Evolutionary conservation across 1,140 invertebrate genomes (phyloP).

Genomic region (Drosophila ercepeae): DNA sequence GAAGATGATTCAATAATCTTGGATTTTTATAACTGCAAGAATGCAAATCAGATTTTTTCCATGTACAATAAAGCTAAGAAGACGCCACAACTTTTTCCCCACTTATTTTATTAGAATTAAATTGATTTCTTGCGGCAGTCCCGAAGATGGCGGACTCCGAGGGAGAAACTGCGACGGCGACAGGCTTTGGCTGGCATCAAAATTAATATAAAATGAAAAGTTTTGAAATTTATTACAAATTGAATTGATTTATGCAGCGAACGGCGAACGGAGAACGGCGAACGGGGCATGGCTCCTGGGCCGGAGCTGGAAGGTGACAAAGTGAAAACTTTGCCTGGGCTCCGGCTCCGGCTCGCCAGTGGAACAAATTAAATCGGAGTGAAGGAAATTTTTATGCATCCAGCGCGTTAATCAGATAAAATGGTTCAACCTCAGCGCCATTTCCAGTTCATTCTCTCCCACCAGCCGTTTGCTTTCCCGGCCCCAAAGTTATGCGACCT

Average conservation of each 20-base stretch:
- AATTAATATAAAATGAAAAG: constrained; percentile 83
- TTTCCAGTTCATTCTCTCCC: background rate
- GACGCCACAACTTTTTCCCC: constrained; percentile 61
- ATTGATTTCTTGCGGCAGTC: constrained; percentile 68
- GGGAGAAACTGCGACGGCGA: constrained; percentile 24
- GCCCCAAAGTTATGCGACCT: constrained; percentile 51
- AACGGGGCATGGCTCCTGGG: background rate
- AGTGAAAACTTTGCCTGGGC: constrained; percentile 63
- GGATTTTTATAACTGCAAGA: no score
- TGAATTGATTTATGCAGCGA: constrained; percentile 78
- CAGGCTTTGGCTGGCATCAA: constrained; percentile 67
- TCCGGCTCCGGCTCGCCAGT: background rate
- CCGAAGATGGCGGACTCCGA: background rate
- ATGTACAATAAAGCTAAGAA: constrained; percentile 51
- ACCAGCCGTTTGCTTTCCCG: constrained; percentile 13
- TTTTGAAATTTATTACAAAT: constrained; percentile 82
- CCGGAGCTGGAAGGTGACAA: constrained; percentile 62
- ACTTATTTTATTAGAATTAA: constrained; percentile 82
- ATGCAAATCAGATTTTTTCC: background rate
- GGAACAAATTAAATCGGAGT: constrained; percentile 69
- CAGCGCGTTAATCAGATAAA: constrained; percentile 73
- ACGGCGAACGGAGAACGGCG: background rate
- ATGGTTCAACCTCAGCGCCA: constrained; percentile 37
- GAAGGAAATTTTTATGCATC: constrained; percentile 35
- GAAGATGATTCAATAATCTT: no score